A percentile compares a stretch with the other conserved stretches of the same genome.
phyloP scores from a whole-genome alignment of 2,888 invertebrate genomes.

The Amblyjoppa proteus region DNA sequence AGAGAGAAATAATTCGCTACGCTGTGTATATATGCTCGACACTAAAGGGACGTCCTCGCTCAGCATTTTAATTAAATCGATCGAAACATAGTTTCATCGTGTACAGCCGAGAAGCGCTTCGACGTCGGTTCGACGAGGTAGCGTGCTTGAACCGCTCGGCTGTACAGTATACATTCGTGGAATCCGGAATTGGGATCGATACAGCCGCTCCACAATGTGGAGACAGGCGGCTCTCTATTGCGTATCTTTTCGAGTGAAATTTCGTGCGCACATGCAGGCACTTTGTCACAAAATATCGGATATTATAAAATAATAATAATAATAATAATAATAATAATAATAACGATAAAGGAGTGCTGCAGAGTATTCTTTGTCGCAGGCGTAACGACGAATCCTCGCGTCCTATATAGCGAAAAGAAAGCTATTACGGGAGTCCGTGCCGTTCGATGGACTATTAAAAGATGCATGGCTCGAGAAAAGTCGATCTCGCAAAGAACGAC shows the following conservation, averaged over 20 bases:
- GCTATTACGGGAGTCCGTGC: too few species aligned
- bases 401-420: too few species aligned
- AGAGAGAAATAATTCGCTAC: background rate
- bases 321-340: too few species aligned
- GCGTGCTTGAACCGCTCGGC: constrained; percentile 20
- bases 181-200: constrained; percentile 79
- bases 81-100: background rate
- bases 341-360: too few species aligned
- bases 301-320: background rate
- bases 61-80: background rate
- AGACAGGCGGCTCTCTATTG: constrained; percentile 21
- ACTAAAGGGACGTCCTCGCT: background rate
- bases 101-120: background rate
- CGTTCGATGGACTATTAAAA: too few species aligned
- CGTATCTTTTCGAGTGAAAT: background rate
- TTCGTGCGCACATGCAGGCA: background rate
- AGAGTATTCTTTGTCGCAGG: too few species aligned
- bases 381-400: too few species aligned
- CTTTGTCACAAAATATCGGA: background rate
- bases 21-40: background rate
- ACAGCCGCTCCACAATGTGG: constrained; percentile 69
- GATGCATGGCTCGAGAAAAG: background rate
- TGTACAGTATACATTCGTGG: constrained; percentile 39
- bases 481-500: background rate
- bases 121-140: background rate